phyloP scores from a whole-genome alignment of 1,140 invertebrate species.

The Monochamus saltuarius region DNA sequence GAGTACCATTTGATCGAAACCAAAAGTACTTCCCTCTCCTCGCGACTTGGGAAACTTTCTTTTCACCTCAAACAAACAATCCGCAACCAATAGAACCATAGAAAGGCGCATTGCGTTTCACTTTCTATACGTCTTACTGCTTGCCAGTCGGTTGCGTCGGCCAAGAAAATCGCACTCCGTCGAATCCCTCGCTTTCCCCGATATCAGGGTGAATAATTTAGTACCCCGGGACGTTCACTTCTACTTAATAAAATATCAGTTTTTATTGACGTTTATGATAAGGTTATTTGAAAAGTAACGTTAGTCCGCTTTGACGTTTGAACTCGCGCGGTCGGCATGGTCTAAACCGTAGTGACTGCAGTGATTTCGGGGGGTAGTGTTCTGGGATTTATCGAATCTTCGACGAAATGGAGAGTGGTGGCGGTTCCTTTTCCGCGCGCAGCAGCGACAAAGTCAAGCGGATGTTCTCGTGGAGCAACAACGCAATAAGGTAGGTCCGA shows the following conservation, averaged over 20 bases:
- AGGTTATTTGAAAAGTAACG: no score
- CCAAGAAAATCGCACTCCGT: no score
- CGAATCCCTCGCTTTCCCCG: no score
- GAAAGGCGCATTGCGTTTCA: slow-evolving; percentile 16
- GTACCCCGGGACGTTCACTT: no score
- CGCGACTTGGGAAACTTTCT: slow-evolving; percentile 5
- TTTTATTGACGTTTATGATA: no score
- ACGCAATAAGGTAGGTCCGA: slow-evolving; percentile 1
- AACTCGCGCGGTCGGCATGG: neutral
- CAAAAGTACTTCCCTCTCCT: slow-evolving; percentile 17
- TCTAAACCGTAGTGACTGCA: neutral
- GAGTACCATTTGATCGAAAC: slow-evolving; percentile 1
- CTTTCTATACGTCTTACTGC: slow-evolving; percentile 8
- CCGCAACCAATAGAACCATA: slow-evolving; percentile 11
- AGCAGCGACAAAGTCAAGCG: neutral
- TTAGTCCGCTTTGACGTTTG: neutral
- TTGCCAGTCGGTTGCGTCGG: no score
- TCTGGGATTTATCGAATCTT: neutral
- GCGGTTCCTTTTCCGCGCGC: no score
- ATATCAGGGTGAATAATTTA: no score
- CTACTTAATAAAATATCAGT: no score
- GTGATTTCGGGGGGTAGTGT: slow-evolving; percentile 3
- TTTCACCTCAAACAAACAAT: slow-evolving; percentile 6
- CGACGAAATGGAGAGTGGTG: neutral
- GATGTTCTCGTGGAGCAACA: slow-evolving; percentile 10